These are phyloP conservation scores for Drosophila willistoni DNA, from an alignment of 1,140 invertebrate species.

Conservation along the genomic window DNA sequence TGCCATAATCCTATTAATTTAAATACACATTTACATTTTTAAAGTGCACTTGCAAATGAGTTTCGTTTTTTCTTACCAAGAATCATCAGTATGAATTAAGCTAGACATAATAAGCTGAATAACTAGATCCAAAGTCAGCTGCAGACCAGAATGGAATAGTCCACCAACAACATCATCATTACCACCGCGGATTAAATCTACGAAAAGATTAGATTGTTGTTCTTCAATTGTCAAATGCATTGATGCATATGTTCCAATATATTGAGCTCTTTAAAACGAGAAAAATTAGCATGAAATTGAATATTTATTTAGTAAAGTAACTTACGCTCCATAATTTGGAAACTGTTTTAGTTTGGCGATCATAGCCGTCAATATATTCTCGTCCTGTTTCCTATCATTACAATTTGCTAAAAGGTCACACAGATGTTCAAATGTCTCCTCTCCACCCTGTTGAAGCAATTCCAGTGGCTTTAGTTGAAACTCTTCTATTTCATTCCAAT, in stretches of 20 bases:
- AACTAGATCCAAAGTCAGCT: background rate
- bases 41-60: no score
- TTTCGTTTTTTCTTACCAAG: conserved; percentile 32
- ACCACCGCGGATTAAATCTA: conserved; percentile 12
- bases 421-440: background rate
- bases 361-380: background rate
- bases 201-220: conserved; percentile 21
- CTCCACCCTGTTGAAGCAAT: background rate
- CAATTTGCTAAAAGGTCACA: background rate
- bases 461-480: background rate
- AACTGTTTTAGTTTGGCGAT: background rate
- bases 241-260: conserved; percentile 40
- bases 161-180: background rate
- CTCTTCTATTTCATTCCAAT: conserved; percentile 19
- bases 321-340: background rate
- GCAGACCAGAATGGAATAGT: background rate
- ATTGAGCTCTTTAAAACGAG: background rate
- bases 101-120: no score
- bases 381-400: background rate
- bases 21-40: no score
- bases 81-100: conserved; percentile 57
- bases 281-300: no score
- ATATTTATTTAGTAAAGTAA: no score
- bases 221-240: conserved; percentile 28
- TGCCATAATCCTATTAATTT: no score